These are phyloP conservation scores for Corythornis leucogaster DNA, from an alignment of 2,797 vertebrate species.

Conservation along the genomic window DNA sequence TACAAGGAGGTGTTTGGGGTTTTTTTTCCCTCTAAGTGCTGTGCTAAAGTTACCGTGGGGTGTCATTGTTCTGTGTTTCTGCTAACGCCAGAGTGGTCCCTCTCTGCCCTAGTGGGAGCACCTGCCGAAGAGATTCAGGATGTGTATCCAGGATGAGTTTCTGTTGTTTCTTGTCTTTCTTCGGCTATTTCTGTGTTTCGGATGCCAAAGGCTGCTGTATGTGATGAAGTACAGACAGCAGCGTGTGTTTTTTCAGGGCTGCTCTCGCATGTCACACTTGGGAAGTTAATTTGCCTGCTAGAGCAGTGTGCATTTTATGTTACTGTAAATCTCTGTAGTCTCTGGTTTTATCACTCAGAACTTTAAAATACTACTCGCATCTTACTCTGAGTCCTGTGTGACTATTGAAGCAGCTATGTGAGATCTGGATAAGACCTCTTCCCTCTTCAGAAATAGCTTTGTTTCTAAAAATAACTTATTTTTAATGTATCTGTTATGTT, in stretches of 20 bases:
- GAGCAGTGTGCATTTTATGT: conserved; percentile 18
- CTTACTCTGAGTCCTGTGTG: background rate
- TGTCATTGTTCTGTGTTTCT: conserved; percentile 56
- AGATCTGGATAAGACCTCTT: background rate
- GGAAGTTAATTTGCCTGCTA: conserved; percentile 50
- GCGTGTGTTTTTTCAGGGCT: background rate
- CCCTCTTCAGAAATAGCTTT: background rate
- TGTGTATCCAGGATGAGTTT: background rate
- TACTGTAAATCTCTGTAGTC: conserved; percentile 8
- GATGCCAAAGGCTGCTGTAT: background rate
- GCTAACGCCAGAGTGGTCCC: conserved; percentile 25
- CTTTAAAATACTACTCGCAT: conserved; percentile 53
- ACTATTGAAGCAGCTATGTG: conserved; percentile 5
- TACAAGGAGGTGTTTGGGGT: background rate
- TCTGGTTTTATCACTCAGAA: conserved; percentile 1
- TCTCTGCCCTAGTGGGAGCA: background rate
- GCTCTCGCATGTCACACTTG: background rate
- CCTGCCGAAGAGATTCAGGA: background rate
- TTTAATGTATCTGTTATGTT: background rate
- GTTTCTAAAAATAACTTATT: background rate
- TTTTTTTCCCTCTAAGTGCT: background rate
- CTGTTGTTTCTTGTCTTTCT: background rate
- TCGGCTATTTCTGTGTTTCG: conserved; percentile 8
- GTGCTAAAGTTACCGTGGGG: conserved; percentile 68
- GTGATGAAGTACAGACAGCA: background rate